Base-by-base conservation (phyloP, 2,797 vertebrate species). In the Apodemus agrarius region DNA sequence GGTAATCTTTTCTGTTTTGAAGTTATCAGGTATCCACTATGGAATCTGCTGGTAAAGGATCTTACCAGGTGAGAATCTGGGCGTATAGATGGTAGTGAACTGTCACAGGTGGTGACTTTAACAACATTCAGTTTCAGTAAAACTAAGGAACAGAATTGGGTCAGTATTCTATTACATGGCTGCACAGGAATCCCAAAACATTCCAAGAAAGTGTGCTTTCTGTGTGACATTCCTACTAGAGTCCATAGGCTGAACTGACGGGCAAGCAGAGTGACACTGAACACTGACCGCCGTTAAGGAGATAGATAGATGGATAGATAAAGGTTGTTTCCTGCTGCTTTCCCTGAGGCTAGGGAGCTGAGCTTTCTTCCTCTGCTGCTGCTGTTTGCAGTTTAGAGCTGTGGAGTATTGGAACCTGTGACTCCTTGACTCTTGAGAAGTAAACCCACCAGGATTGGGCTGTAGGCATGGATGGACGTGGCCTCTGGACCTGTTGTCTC, bases 181-280 rank as follows among this genome's bases (percentile, higher is more conserved):
- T 98, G 93, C 17, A 95, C 98, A 98, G 89, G 34, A 61, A 69
- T 93, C n/a, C 63, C 85, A 59, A 72, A 79, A 86, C 43, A 96
- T 98, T 96, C 97, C 98, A 34, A 98, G 98, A 98, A 98, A 59
- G 97, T 97, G 97, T 96, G 94, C 91, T 97, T 98, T 98, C 97
- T 98, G 94, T 98, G 93, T 97, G 97, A 98, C 98, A 98, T 98
- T 98, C 98, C 98, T 98, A 97, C 97, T 98, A 97, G 97, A 98
- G 97, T 98, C 97, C 97, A 98, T 97, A 94, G 95, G 97, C 94
- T 98, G 97, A 97, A 98, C 92, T 95, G 85, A 89, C 95, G 96
- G 97, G 37, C 91, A 96, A 94, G 97, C 96, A 94, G 94, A 92
- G 84, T 97, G 97, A 95, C 98, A 90, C 52, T 97, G 83, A 90